A percentile compares a stretch with the other conserved stretches of the same genome.
Evolutionary conservation across 2,888 invertebrate species (phyloP).

Genomic region (Coenonympha arcania): DNA sequence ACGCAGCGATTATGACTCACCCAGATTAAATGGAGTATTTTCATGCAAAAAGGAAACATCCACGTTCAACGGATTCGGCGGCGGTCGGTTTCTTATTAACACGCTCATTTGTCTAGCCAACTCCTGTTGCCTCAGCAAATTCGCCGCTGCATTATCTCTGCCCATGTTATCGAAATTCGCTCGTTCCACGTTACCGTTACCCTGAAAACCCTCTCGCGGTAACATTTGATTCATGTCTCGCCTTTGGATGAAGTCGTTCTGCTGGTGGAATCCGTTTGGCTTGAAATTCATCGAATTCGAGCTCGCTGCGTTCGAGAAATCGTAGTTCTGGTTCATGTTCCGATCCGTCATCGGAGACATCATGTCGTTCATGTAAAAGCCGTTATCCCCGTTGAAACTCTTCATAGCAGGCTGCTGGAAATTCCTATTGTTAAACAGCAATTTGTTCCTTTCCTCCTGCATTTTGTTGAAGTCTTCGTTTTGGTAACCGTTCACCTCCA

Average conservation of each 20-base stretch:
- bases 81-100: slow-evolving; percentile 60
- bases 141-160: slow-evolving; percentile 36
- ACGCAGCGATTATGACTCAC: slow-evolving; percentile 38
- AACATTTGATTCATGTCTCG: slow-evolving; percentile 52
- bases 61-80: slow-evolving; percentile 60
- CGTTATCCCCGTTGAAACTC: slow-evolving; percentile 46
- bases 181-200: slow-evolving; percentile 46
- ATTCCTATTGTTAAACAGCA: slow-evolving; percentile 50
- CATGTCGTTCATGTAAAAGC: slow-evolving; percentile 47
- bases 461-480: slow-evolving; percentile 48
- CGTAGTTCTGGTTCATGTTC: slow-evolving; percentile 52
- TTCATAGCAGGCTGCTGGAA: slow-evolving; percentile 47
- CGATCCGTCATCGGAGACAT: slow-evolving; percentile 50
- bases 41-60: slow-evolving; percentile 66
- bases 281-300: slow-evolving; percentile 46
- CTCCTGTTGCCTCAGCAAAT: slow-evolving; percentile 57
- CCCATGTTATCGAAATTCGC: slow-evolving; percentile 45
- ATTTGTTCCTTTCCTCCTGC: slow-evolving; percentile 53
- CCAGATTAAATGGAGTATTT: slow-evolving; percentile 59
- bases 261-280: slow-evolving; percentile 54
- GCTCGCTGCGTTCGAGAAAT: slow-evolving; percentile 47
- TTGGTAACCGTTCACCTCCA: slow-evolving; percentile 53
- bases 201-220: slow-evolving; percentile 46
- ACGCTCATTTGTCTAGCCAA: slow-evolving; percentile 62
- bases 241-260: slow-evolving; percentile 54